These are phyloP conservation scores for Iphiclides podalirius DNA, from an alignment of 2,888 invertebrate species.

Conservation along the genomic window DNA sequence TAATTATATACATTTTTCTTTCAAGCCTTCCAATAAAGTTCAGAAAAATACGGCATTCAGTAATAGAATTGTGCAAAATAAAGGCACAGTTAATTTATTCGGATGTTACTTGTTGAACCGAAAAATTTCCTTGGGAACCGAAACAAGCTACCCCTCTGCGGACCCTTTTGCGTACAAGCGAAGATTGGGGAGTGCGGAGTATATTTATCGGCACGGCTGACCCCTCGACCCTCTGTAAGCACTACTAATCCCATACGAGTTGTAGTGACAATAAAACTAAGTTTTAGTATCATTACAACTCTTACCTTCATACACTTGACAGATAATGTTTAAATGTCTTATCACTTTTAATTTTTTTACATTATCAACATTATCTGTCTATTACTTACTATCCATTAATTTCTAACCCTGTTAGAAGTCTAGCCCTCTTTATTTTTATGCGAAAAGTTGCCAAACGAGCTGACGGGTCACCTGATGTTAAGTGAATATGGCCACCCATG, in stretches of 20 bases:
- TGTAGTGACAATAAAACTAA: conserved; percentile 13
- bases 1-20: too few species aligned
- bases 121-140: conserved; percentile 14
- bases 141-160: conserved; percentile 15
- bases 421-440: too few species aligned
- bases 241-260: conserved; percentile 16
- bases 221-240: conserved; percentile 19
- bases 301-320: background rate
- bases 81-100: conserved; percentile 17
- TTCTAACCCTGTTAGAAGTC: background rate
- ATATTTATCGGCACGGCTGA: conserved; percentile 18
- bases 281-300: too few species aligned
- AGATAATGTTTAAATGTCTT: background rate
- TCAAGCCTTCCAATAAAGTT: too few species aligned
- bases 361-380: background rate
- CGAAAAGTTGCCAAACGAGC: too few species aligned
- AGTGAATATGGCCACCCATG: too few species aligned
- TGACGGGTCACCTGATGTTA: too few species aligned
- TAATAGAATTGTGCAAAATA: conserved; percentile 1
- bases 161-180: conserved; percentile 20
- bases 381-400: background rate
- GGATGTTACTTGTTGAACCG: conserved; percentile 12
- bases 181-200: conserved; percentile 18
- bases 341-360: background rate
- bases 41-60: background rate